A percentile compares a stretch with the other conserved stretches of the same genome.
Evolutionary conservation across 2,888 invertebrate species (phyloP).

Genomic region (Julus scanicus): DNA sequence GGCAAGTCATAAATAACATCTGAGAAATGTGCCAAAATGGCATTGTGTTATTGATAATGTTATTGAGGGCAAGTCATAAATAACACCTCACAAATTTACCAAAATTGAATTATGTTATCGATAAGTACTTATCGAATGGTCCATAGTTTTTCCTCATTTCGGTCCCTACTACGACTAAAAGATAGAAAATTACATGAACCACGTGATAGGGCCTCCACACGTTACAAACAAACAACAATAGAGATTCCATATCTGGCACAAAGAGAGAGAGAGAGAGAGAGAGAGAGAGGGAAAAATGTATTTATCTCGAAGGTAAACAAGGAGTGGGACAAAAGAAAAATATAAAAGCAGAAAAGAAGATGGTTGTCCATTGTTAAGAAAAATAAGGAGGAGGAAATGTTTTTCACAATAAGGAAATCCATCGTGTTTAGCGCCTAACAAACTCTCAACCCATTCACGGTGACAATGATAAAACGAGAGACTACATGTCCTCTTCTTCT

Average conservation of each 20-base stretch:
- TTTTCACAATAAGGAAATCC: constrained; percentile 33
- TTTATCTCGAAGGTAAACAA: constrained; percentile 28
- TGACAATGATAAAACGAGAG: constrained; percentile 16
- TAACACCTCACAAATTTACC: too few relatives aligned
- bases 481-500: not conserved
- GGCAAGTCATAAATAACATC: too few relatives aligned
- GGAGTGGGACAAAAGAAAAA: not conserved
- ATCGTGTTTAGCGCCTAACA: constrained; percentile 9
- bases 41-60: too few relatives aligned
- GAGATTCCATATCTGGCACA: not conserved
- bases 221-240: not conserved
- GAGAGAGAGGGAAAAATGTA: not conserved
- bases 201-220: not conserved
- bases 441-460: not conserved
- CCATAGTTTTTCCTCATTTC: too few relatives aligned
- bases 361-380: not conserved
- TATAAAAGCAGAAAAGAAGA: not conserved
- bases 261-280: not conserved
- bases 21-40: too few relatives aligned
- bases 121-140: too few relatives aligned
- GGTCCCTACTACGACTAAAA: too few relatives aligned
- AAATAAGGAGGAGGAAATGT: not conserved
- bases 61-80: too few relatives aligned
- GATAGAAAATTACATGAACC: too few relatives aligned
- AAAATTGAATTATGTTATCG: too few relatives aligned